These are phyloP conservation scores for Australoheros scitulus DNA, from an alignment of 2,113 vertebrate genomes.

Conservation along the genomic window DNA sequence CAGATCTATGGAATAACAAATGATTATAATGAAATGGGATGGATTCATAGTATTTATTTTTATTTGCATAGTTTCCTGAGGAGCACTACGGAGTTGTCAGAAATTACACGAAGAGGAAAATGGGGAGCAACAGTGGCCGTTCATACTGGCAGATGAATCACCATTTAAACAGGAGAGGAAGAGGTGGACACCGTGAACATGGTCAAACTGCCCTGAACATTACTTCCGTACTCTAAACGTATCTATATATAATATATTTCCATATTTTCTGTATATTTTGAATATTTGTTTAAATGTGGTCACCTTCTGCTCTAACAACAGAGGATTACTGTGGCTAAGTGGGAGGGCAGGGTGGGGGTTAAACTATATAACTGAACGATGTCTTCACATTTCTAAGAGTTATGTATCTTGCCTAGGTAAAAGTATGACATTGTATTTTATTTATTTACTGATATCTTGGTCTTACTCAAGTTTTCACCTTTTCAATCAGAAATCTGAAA, in stretches of 20 bases:
- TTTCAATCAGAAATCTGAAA: conserved; percentile 60
- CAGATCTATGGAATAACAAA: conserved; percentile 69
- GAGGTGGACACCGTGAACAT: conserved; percentile 74
- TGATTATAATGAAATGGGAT: conserved; percentile 60
- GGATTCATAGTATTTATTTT: conserved; percentile 76
- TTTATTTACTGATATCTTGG: conserved; percentile 73
- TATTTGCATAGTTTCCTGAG: conserved; percentile 80
- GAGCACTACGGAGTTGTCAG: conserved; percentile 74
- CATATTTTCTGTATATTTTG: conserved; percentile 83
- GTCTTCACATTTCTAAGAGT: conserved; percentile 75
- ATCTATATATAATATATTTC: conserved; percentile 77
- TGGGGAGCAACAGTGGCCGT: conserved; percentile 37
- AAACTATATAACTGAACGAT: conserved; percentile 67
- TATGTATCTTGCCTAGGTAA: conserved; percentile 70
- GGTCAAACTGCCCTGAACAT: conserved; percentile 83
- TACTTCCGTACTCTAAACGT: conserved; percentile 75
- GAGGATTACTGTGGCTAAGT: conserved; percentile 52
- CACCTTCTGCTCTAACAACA: conserved; percentile 64
- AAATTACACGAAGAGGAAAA: conserved; percentile 60
- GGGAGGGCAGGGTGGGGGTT: conserved; percentile 19
- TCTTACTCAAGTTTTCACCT: conserved; percentile 70
- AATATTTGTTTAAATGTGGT: conserved; percentile 81
- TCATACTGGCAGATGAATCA: conserved; percentile 52
- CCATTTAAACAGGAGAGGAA: conserved; percentile 40
- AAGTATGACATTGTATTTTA: conserved; percentile 73